Conservation (phyloP, 30 jellyfish, hydroid and myxozoan species). For the Phacellophora camtschatica region DNA sequence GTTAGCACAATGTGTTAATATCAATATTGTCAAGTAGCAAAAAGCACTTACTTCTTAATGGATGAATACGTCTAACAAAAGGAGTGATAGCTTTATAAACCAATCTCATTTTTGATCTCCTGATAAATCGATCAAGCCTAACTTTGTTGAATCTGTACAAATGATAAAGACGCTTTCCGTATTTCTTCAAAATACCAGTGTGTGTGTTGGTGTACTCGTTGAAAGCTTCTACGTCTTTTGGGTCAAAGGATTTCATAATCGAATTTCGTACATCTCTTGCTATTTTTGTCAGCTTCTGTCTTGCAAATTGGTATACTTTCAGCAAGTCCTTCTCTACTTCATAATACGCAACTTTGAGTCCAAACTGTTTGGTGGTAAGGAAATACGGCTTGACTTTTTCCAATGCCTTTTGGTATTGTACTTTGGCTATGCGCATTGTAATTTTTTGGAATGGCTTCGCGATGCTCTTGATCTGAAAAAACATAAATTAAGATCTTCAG, state of each 20-base stretch:
- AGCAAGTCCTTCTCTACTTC: conserved; percentile 10
- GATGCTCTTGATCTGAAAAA: no score
- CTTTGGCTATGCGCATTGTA: no score
- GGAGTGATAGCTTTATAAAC: conserved; percentile 3
- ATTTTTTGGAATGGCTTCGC: no score
- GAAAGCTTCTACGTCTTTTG: conserved; percentile 11
- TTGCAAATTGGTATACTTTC: neutral
- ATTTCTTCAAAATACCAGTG: conserved; percentile 29
- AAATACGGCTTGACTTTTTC: conserved; percentile 4
- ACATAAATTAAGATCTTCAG: no score
- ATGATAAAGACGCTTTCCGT: conserved; percentile 35
- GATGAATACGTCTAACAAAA: conserved; percentile 8
- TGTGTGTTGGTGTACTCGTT: conserved; percentile 28
- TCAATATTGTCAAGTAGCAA: no score
- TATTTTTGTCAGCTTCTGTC: neutral
- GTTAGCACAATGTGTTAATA: no score
- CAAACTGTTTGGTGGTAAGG: neutral
- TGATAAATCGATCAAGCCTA: conserved; percentile 42
- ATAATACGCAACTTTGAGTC: conserved; percentile 8
- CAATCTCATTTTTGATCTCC: conserved; percentile 52
- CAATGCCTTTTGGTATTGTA: no score
- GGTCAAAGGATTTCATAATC: neutral
- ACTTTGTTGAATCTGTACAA: conserved; percentile 46
- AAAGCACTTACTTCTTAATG: conserved; percentile 62
- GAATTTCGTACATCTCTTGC: neutral